Percentiles rank a stretch among this genome's conserved stretches.
phyloP scores from a whole-genome alignment of 1,140 invertebrate species.

The Triops longicaudatus region DNA sequence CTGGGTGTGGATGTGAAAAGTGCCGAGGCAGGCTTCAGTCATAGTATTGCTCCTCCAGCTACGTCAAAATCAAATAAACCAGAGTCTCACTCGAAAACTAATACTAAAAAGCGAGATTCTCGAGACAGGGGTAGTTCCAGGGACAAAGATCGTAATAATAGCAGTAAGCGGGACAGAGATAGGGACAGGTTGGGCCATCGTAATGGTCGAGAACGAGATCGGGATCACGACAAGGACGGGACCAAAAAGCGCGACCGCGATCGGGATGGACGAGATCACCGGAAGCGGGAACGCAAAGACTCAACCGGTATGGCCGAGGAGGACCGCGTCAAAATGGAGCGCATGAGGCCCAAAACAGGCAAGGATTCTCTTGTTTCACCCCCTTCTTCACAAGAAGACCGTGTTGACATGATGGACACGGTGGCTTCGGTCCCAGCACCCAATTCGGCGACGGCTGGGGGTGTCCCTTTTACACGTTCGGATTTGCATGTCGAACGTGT shows the following conservation, averaged over 20 bases:
- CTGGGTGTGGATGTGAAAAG: neutral
- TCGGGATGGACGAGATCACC: neutral
- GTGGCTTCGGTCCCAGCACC: neutral
- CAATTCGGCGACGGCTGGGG: neutral
- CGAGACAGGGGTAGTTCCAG: constrained; percentile 6
- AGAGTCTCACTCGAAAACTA: neutral
- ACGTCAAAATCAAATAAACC: constrained; percentile 8
- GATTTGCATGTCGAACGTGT: neutral
- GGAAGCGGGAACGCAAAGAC: neutral
- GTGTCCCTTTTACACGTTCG: neutral
- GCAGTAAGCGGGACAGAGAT: neutral
- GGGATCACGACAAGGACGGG: constrained; percentile 1
- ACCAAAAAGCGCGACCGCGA: neutral
- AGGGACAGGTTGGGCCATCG: neutral
- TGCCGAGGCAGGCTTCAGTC: neutral
- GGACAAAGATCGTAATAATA: neutral
- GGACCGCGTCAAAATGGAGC: neutral
- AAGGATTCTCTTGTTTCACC: constrained; percentile 10
- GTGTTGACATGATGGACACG: neutral
- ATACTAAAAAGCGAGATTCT: neutral
- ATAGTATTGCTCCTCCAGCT: neutral
- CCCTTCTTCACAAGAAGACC: constrained; percentile 5
- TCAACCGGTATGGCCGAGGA: neutral
- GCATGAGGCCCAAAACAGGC: neutral
- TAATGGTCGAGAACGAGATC: neutral